phyloP scores from a whole-genome alignment of 2,888 invertebrate genomes.

The Calameuta pallipes region DNA sequence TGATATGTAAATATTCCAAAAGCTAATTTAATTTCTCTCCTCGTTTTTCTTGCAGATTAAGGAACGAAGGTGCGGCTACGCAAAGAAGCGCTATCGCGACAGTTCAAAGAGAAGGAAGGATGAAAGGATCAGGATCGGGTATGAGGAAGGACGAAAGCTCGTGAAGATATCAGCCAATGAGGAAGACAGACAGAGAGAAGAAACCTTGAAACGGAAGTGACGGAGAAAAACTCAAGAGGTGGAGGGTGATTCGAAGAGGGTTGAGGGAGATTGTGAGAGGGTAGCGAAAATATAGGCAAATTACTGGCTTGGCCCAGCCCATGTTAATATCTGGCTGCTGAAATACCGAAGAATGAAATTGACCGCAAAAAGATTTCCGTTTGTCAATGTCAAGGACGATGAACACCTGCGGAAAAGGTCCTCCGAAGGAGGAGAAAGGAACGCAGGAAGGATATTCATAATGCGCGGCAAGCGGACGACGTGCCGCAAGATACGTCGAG shows the following conservation, averaged over 20 bases:
- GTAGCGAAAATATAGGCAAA: slow-evolving; percentile 27
- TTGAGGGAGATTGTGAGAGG: slow-evolving; percentile 3
- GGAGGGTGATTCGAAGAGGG: not conserved
- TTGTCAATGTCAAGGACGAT: not conserved
- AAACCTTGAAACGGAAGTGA: not conserved
- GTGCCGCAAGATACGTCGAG: slow-evolving; percentile 37
- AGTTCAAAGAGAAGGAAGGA: not conserved
- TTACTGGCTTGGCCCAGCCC: slow-evolving; percentile 29
- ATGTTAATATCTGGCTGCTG: slow-evolving; percentile 11
- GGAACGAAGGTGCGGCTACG: not conserved
- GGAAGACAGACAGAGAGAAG: not conserved
- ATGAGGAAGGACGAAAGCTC: not conserved
- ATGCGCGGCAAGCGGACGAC: slow-evolving; percentile 26
- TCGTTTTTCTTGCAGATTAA: slow-evolving; percentile 37
- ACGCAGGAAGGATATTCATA: slow-evolving; percentile 29
- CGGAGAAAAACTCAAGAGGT: slow-evolving; percentile 1
- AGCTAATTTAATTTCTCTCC: slow-evolving; percentile 34
- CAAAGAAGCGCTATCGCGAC: not conserved
- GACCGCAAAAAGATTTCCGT: slow-evolving; percentile 11
- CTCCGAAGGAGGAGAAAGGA: not conserved
- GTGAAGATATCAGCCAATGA: not conserved
- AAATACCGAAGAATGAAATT: slow-evolving; percentile 14
- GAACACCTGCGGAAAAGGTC: not conserved
- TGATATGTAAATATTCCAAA: slow-evolving; percentile 17
- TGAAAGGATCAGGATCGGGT: not conserved